Base-by-base conservation (phyloP, 2,888 invertebrate genomes). In the Drosophila histrio region DNA sequence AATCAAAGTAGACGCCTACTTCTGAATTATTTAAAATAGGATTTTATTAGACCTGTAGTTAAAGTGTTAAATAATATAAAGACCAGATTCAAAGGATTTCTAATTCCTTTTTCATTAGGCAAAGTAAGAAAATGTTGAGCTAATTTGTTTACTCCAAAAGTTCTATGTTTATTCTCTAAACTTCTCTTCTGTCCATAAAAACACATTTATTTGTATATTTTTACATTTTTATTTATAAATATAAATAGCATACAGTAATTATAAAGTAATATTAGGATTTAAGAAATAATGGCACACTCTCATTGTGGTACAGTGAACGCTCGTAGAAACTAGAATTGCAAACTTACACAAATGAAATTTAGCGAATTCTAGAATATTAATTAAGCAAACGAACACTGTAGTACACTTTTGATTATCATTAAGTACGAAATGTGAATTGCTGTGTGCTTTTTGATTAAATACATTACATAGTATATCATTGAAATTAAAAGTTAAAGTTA, bases 201-300 rank as follows among this genome's bases (percentile, higher is more conserved):
- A 17, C 4, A 17, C 36, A 11, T n/a, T 6, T 6, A 2, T 19
- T 17, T 26, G 15, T 17, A 17, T 36, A 13, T 19, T 41, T 43
- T 34, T 54, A 54, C 21, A 32, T n/a, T 8, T 54, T 54, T 43
- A 54, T 54, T 54, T 54, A 41, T 54, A 54, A 54, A 43, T 54
- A 54, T 43, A 54, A 54, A 54, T 54, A 54, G 54, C 24, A 9
- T 54, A 43, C 19, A 43, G 43, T 41, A 43, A 32, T 7, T 26
- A 11, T 54, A 54, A 43, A 17, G 21, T 54, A 34, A 54, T n/a
- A 38, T 71, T 72, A 68, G 21, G 15, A 9, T 46, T 56, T 72
- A 56, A 39, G 32, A 67, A 60, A 49, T 64, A 76, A 80, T 85
- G 79, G 76, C 79, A 87, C 83, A 77, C 82, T 17, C 44, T 54